These are phyloP conservation scores for Pheosia tremula DNA, from an alignment of 2,888 invertebrate species.

Conservation along the genomic window DNA sequence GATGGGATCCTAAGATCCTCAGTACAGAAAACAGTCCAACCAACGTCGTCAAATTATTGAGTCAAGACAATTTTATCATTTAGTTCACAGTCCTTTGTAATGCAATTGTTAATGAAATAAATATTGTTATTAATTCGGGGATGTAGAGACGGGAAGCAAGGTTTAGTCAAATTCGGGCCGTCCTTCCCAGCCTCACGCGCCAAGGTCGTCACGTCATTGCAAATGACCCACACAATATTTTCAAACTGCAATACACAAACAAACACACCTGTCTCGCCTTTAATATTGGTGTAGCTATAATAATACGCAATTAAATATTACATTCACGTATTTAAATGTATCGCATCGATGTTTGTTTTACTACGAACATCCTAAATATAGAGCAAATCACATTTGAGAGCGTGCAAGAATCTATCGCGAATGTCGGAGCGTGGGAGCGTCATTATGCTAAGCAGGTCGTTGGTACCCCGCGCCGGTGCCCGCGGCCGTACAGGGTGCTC, in stretches of 20 bases:
- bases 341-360: conserved; percentile 76
- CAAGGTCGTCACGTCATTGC: too few relatives aligned
- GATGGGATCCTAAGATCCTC: too few relatives aligned
- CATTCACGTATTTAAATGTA: conserved; percentile 65
- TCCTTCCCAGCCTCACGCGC: too few relatives aligned
- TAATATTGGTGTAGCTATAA: conserved; percentile 11
- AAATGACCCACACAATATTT: not conserved
- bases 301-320: conserved; percentile 49
- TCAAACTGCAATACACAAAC: not conserved
- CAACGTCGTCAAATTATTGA: too few relatives aligned
- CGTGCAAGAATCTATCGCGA: conserved; percentile 83
- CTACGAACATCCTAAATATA: conserved; percentile 81
- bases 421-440: conserved; percentile 76
- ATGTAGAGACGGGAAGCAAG: too few relatives aligned
- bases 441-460: conserved; percentile 82
- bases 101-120: too few relatives aligned
- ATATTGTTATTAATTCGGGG: too few relatives aligned
- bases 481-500: conserved; percentile 59
- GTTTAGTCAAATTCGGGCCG: too few relatives aligned
- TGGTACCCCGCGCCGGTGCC: conserved; percentile 79
- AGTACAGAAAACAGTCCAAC: too few relatives aligned
- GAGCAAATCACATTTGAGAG: conserved; percentile 80
- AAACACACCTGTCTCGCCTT: not conserved
- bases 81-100: too few relatives aligned
- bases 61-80: too few relatives aligned